Conservation (phyloP, 2,888 invertebrate species). For the Melipona bicolor region DNA sequence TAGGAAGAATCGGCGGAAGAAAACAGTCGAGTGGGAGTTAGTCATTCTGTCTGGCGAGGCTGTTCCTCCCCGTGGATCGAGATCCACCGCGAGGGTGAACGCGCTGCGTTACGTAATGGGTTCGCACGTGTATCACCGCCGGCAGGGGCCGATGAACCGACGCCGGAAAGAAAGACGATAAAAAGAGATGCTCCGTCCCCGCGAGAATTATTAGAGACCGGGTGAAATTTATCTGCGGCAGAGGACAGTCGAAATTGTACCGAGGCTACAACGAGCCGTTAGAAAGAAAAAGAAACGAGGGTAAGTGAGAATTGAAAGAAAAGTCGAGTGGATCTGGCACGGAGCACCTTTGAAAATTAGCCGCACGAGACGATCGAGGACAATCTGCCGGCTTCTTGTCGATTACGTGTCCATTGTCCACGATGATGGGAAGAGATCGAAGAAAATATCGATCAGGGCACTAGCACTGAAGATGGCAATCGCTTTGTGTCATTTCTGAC, state of each 20-base stretch:
- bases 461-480: no score
- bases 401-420: neutral
- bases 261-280: no score
- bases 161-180: neutral
- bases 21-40: neutral
- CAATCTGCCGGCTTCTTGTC: neutral
- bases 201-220: slow-evolving; percentile 2
- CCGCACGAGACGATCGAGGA: neutral
- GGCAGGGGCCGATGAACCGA: slow-evolving; percentile 6
- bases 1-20: neutral
- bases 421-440: no score
- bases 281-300: neutral
- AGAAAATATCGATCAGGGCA: no score
- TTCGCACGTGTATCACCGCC: slow-evolving; percentile 3
- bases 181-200: neutral
- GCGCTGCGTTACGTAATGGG: slow-evolving; percentile 5
- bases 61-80: slow-evolving; percentile 15
- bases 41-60: neutral
- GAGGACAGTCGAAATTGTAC: neutral
- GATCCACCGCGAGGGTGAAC: slow-evolving; percentile 16
- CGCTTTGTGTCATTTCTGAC: no score
- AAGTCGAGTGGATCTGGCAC: no score
- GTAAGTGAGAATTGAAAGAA: neutral
- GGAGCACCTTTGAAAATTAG: slow-evolving; percentile 9
- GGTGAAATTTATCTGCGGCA: slow-evolving; percentile 3